A percentile compares a stretch with the other conserved stretches of the same genome.
Evolutionary conservation across 2,797 vertebrate species (phyloP).

Genomic region (Crenuchus spilurus): DNA sequence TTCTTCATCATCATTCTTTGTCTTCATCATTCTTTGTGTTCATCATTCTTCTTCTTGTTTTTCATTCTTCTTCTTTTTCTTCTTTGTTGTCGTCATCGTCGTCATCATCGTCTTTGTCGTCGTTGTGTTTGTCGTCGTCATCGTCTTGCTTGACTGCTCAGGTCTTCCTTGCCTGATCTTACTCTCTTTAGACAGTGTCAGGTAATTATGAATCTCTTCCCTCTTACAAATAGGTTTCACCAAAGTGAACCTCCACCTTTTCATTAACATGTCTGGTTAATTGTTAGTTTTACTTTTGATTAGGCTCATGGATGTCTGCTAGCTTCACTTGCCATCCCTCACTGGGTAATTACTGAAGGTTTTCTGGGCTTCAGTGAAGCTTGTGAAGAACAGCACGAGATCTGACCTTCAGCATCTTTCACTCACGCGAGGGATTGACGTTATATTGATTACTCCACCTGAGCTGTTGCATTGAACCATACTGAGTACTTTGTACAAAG

Average conservation of each 20-base stretch:
- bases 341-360: not conserved
- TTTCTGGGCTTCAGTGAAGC: not conserved
- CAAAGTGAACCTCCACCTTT: not conserved
- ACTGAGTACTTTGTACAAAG: not conserved
- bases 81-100: too few relatives aligned
- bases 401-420: not conserved
- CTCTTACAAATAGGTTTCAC: not conserved
- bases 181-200: not conserved
- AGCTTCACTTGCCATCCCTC: not conserved
- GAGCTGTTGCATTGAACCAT: not conserved
- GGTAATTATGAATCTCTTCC: conserved; percentile 1
- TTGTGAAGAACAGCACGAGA: not conserved
- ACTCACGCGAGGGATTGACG: not conserved
- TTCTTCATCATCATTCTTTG: too few relatives aligned
- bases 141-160: not conserved
- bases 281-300: not conserved
- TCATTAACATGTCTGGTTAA: not conserved
- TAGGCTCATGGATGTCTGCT: not conserved
- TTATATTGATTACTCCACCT: not conserved
- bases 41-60: too few relatives aligned
- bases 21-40: too few relatives aligned
- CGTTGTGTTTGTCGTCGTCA: too few relatives aligned
- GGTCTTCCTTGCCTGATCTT: not conserved
- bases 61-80: too few relatives aligned
- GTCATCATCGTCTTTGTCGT: too few relatives aligned